Evolutionary conservation across 2,888 invertebrate species (phyloP), one percentile per base, ranked within the genome.

Genomic region (Cerceris rybyensis): DNA sequence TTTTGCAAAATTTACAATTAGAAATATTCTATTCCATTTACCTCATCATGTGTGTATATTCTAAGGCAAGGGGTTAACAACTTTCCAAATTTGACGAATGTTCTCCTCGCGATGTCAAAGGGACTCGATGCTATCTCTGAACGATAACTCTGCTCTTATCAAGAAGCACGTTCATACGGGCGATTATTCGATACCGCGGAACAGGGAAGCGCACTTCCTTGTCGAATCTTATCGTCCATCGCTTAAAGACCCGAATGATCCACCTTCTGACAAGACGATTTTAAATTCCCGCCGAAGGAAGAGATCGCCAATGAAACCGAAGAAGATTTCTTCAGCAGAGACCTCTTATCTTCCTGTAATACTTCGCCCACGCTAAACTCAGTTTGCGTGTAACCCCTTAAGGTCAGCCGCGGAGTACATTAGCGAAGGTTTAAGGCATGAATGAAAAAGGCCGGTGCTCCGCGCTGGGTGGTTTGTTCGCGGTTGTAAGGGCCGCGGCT

Each of bases 401-500:
- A 84, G 81, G 77, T 87, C 72, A 76, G 83, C 75, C 66, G 66
- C 78, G 80, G 78, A 85, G 84, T 86, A 79, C 81, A 86, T 87
- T 85, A 86, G 86, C 81, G 81, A 85, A 28, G 85, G 83, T 88
- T 85, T 85, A 82, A 88, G 82, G 82, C 80, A 87, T 85, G 87
- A 88, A 88, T 88, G 87, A 88, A 88, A 87, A 88, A 87, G 83
- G 80, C 80, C 77, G 79, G 81, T 78, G 69, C 70, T 74, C 76
- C 86, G 82, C 77, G 77, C 78, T 86, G 86, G 87, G 86, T 88
- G 90, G 89, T 88, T 88, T 85, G 87, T 88, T 89, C 91, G 90
- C 86, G 88, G 90, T 90, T 83, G 88, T 87, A 88, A 90, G 90
- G 89, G 87, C 88, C 86, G 88, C 88, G 88, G 84, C 88, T 83